phyloP scores from a whole-genome alignment of 2,113 vertebrate species.

The Peromyscus maniculatus region DNA sequence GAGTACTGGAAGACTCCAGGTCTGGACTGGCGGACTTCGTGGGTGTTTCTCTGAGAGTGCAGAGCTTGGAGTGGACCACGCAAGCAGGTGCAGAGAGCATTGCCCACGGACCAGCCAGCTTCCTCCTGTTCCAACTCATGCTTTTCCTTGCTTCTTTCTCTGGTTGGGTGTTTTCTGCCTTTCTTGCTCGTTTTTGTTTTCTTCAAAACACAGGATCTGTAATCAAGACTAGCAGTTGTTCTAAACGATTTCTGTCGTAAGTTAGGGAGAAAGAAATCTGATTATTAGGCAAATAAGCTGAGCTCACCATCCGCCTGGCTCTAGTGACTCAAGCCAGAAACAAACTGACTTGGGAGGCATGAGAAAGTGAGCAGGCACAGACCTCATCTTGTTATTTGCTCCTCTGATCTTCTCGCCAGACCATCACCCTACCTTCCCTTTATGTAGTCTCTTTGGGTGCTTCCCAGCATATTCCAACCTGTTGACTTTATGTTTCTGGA shows the following conservation, averaged over 20 bases:
- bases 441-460: neutral
- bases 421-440: constrained; percentile 30
- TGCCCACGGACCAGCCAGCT: constrained; percentile 5
- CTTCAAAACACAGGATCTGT: neutral
- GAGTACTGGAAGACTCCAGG: constrained; percentile 80
- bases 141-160: neutral
- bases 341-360: constrained; percentile 56
- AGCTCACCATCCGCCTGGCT: constrained; percentile 61
- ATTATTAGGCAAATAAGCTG: constrained; percentile 65
- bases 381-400: neutral
- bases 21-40: constrained; percentile 74
- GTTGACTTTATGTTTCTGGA: constrained; percentile 29
- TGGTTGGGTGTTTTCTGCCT: neutral
- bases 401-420: constrained; percentile 13
- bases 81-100: neutral
- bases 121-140: neutral
- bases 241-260: constrained; percentile 60
- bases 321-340: constrained; percentile 60
- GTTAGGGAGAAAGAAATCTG: constrained; percentile 73
- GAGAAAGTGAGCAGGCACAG: neutral
- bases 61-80: neutral
- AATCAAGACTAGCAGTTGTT: constrained; percentile 20
- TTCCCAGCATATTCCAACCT: neutral
- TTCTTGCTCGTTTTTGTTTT: fast-evolving
- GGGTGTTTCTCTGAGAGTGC: constrained; percentile 50